Evolutionary conservation across 2,888 invertebrate species (phyloP).

Genomic region (Chrysomela aeneicollis): DNA sequence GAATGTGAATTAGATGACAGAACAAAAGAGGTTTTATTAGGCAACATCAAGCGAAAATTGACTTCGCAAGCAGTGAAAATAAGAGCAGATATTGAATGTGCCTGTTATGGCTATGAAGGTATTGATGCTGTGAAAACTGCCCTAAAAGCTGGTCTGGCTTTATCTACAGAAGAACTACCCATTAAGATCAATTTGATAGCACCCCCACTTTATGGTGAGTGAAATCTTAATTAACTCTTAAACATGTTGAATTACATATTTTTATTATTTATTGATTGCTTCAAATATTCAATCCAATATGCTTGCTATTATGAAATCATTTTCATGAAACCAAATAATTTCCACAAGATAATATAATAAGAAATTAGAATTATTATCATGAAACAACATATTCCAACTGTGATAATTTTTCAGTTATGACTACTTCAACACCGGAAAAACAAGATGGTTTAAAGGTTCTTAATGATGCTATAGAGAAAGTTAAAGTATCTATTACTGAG

Average conservation of each 20-base stretch:
- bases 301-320: too few species aligned
- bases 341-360: too few species aligned
- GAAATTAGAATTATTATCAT: neutral
- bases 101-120: constrained; percentile 97
- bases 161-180: constrained; percentile 92
- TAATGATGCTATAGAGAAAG: constrained; percentile 87
- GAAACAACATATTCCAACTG: neutral
- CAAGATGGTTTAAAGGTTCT: constrained; percentile 90
- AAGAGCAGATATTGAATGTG: constrained; percentile 90
- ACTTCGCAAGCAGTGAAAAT: constrained; percentile 98
- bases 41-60: constrained; percentile 94
- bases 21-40: constrained; percentile 90
- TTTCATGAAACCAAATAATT: too few species aligned
- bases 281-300: too few species aligned
- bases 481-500: constrained; percentile 81
- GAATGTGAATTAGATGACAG: constrained; percentile 94
- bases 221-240: neutral
- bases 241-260: too few species aligned
- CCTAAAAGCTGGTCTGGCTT: constrained; percentile 85
- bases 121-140: constrained; percentile 98
- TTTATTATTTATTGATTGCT: too few species aligned
- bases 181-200: constrained; percentile 99
- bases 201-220: constrained; percentile 83
- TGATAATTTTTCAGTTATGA: constrained; percentile 77
- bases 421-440: constrained; percentile 97